phyloP scores from a whole-genome alignment of 2,797 vertebrate genomes.

The Sebastes kiyomatsui region DNA sequence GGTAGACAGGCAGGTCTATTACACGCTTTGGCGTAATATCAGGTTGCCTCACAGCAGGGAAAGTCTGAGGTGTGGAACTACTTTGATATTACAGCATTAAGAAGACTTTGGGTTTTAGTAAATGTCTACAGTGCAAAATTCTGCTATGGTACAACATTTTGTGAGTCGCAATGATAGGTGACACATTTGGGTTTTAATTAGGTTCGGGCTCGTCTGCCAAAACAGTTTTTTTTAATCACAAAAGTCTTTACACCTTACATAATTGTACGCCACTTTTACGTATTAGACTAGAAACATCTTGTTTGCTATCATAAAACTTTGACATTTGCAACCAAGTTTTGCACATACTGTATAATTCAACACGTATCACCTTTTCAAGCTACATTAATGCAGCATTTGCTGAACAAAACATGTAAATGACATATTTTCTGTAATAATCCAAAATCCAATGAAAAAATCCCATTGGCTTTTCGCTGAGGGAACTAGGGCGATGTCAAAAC shows the following conservation, averaged over 20 bases:
- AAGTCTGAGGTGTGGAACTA: background rate
- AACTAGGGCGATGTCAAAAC: background rate
- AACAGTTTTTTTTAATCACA: background rate
- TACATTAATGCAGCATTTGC: background rate
- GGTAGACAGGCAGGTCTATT: too few species aligned
- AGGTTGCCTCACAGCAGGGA: background rate
- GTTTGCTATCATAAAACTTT: background rate
- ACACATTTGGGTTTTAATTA: slow-evolving; percentile 6
- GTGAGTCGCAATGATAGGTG: background rate
- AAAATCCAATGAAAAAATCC: too few species aligned
- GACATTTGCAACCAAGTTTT: background rate
- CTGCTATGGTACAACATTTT: background rate
- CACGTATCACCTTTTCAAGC: background rate
- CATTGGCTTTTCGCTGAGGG: too few species aligned
- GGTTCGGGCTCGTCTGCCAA: background rate
- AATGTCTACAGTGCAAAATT: background rate
- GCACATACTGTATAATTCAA: background rate
- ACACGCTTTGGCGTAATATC: too few species aligned
- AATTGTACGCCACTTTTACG: background rate
- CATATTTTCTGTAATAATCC: too few species aligned
- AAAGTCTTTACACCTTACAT: background rate
- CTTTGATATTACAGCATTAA: background rate
- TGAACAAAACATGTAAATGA: too few species aligned
- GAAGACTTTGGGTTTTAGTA: background rate
- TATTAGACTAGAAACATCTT: background rate